Conservation (phyloP, 1,140 invertebrate species). For the Rhagoletis zephyria region DNA sequence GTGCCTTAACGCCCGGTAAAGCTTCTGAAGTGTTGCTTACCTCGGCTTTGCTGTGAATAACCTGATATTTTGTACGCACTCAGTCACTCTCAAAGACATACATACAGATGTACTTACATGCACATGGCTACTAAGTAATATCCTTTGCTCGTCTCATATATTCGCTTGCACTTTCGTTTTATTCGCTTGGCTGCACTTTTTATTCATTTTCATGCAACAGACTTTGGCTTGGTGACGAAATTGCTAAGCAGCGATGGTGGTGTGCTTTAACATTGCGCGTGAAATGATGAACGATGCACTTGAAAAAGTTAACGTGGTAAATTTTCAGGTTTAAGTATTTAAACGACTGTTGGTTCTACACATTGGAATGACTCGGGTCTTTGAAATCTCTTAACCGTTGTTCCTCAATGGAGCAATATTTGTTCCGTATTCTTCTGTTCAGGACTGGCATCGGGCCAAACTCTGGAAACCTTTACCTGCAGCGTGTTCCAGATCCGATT, state of each 20-base stretch:
- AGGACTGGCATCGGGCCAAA: too few species aligned
- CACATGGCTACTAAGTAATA: background rate
- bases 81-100: background rate
- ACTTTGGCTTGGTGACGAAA: constrained; percentile 8
- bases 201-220: constrained; percentile 33
- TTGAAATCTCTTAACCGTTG: too few species aligned
- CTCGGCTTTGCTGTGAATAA: constrained; percentile 39
- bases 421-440: too few species aligned
- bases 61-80: constrained; percentile 1
- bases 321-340: too few species aligned
- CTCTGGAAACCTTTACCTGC: too few species aligned
- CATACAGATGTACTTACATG: background rate
- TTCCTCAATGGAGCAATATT: too few species aligned
- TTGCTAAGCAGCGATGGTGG: background rate
- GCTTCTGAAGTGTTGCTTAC: constrained; percentile 40
- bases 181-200: constrained; percentile 19
- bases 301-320: background rate
- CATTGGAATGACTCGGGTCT: too few species aligned
- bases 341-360: too few species aligned
- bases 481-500: too few species aligned
- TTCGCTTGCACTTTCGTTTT: constrained; percentile 34
- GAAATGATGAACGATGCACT: background rate
- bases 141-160: background rate
- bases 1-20: background rate
- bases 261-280: background rate